Base-by-base conservation (phyloP, 2,797 vertebrate species). In the Taenioides sp. region DNA sequence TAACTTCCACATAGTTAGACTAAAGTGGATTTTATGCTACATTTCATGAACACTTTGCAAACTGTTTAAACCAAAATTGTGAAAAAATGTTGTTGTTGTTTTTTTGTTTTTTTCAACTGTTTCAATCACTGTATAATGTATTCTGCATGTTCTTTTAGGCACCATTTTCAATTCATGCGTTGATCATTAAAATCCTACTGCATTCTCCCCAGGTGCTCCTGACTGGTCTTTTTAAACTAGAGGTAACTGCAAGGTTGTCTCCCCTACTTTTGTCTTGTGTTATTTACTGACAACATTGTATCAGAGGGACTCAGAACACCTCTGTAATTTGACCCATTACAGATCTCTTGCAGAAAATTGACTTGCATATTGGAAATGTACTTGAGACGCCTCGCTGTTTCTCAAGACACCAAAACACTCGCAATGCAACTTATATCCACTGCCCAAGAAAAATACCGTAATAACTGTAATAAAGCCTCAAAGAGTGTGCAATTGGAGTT, bases 401-500 rank as follows among this genome's bases (percentile, higher is more conserved):
- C 25, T 57, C n/a, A 54, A 57, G 25, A 22, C 65, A 71, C 10
- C 23, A 50, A 70, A 61, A 72, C 72, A 68, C 67, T 64, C 66
- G 55, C 37, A 79, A 58, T 67, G 69, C 65, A 75, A 75, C 70
- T 75, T 54, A 55, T 23, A 58, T 73, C 78, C 55, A 70, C 71
- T 60, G 37, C 20, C 1, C 37, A 47, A 37, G 58, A n/a, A 18
- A 62, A 62, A 43, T 23, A 31, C 69, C 69, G 67, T 67, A 12
- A 1, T 73, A 76, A 76, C 69, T 54, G 47, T 67, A 86, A 79
- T 77, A 83, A 82, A 80, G 62, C 67, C 72, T 74, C 63, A 71
- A 76, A 71, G 71, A 79, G 62, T 37, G 68, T 71, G 61, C 65
- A 54, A 52, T 67, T n/a, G 60, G 74, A 84, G 78, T 86, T 88